These are phyloP conservation scores for Chymomyza procnemis DNA, from an alignment of 2,888 invertebrate genomes.

Conservation along the genomic window DNA sequence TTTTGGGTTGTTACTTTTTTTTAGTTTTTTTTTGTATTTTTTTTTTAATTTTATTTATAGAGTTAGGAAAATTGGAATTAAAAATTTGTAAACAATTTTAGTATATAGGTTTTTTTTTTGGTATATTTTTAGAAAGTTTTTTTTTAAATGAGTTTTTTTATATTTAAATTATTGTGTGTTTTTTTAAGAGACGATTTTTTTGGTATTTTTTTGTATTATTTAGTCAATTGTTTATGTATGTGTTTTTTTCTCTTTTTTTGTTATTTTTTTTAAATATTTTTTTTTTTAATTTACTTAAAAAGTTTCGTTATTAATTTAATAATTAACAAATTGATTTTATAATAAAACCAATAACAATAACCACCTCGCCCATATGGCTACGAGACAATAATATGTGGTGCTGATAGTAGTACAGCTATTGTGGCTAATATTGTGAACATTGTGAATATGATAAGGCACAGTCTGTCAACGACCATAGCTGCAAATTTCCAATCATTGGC, in stretches of 20 bases:
- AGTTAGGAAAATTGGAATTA: conserved; percentile 51
- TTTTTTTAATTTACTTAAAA: conserved; percentile 77
- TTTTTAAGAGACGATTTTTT: conserved; percentile 35
- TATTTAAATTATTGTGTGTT: conserved; percentile 60
- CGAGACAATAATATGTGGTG: conserved; percentile 87
- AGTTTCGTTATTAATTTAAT: conserved; percentile 80
- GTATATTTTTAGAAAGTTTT: background rate
- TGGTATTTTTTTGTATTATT: conserved; percentile 49
- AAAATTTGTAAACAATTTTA: conserved; percentile 51
- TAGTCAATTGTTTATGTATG: conserved; percentile 59
- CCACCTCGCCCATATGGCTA: conserved; percentile 80
- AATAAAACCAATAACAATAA: conserved; percentile 80
- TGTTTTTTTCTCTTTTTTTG: conserved; percentile 59
- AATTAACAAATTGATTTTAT: conserved; percentile 80
- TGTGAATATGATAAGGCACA: conserved; percentile 99
- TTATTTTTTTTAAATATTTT: conserved; percentile 55
- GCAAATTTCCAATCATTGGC: conserved; percentile 99
- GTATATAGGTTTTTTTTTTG: conserved; percentile 10
- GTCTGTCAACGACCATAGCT: conserved; percentile 99
- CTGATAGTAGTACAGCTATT: conserved; percentile 96
- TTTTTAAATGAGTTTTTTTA: conserved; percentile 22
- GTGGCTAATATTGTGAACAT: conserved; percentile 98
- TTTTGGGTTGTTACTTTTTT: conserved; percentile 9
- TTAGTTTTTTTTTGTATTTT: conserved; percentile 21
- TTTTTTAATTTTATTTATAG: conserved; percentile 34